Percentiles rank a stretch among this genome's conserved stretches.
phyloP scores from a whole-genome alignment of 2,888 invertebrate species.

The Hirudinaria manillensis region DNA sequence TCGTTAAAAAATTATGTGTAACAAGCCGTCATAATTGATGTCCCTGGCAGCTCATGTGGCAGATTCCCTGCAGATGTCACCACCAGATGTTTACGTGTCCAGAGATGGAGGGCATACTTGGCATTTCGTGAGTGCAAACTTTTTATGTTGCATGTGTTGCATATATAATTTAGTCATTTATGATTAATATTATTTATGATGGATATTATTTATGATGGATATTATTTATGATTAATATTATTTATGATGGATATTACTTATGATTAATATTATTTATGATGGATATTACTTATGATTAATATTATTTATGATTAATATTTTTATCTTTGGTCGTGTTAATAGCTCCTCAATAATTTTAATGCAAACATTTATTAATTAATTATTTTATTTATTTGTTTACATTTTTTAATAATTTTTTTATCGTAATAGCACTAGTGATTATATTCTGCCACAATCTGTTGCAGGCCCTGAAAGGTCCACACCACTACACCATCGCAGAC shows the following conservation, averaged over 20 bases:
- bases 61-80: conserved; percentile 48
- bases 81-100: conserved; percentile 51
- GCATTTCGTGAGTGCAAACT: conserved; percentile 38
- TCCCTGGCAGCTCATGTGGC: conserved; percentile 48
- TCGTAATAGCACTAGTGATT: too few relatives aligned
- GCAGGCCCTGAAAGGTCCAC: conserved; percentile 51
- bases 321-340: not conserved
- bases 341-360: not conserved
- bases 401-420: too few relatives aligned
- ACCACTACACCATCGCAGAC: conserved; percentile 51
- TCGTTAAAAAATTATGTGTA: too few relatives aligned
- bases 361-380: not conserved
- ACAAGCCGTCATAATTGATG: too few relatives aligned
- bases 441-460: not conserved
- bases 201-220: too few relatives aligned
- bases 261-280: not conserved
- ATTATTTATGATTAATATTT: not conserved
- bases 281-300: not conserved
- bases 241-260: not conserved
- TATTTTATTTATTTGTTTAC: too few relatives aligned
- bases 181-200: too few relatives aligned
- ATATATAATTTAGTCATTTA: too few relatives aligned
- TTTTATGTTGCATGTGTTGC: not conserved
- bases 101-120: conserved; percentile 53
- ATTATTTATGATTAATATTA: not conserved